A percentile compares a stretch with the other conserved stretches of the same genome.
Evolutionary conservation across 1,140 invertebrate species (phyloP).

Genomic region (Carcinoscorpius rotundicauda): DNA sequence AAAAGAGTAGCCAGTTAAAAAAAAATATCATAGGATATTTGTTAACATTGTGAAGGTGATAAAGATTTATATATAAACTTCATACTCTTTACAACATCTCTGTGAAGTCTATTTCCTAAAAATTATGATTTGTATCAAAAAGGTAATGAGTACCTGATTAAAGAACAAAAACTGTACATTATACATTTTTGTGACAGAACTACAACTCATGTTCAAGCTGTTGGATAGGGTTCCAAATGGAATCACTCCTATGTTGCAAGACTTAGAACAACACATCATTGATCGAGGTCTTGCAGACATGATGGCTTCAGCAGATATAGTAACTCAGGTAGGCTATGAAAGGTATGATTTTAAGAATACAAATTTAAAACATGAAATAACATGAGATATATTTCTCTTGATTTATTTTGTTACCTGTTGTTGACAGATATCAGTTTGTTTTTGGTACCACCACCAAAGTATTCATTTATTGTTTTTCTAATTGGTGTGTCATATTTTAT

Average conservation of each 20-base stretch:
- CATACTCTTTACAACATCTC: too few species aligned
- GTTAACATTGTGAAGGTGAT: too few species aligned
- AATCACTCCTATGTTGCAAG: slow-evolving; percentile 78
- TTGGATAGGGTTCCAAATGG: slow-evolving; percentile 89
- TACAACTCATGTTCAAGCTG: slow-evolving; percentile 87
- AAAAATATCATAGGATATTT: too few species aligned
- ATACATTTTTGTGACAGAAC: slow-evolving; percentile 38
- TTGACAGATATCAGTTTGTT: too few species aligned
- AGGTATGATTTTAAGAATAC: too few species aligned
- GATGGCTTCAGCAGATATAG: slow-evolving; percentile 88
- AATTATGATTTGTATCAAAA: background rate
- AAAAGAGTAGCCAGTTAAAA: background rate
- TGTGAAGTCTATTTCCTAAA: background rate
- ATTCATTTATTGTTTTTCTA: too few species aligned
- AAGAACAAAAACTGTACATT: background rate
- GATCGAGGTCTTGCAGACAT: slow-evolving; percentile 91
- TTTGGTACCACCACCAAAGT: too few species aligned
- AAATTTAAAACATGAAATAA: background rate
- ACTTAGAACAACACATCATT: slow-evolving; percentile 86
- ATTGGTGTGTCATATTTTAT: too few species aligned
- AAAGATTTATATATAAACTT: too few species aligned
- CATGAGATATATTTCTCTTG: background rate
- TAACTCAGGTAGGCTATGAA: slow-evolving; percentile 52
- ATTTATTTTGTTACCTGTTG: background rate
- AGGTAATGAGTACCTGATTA: background rate